Conservation (phyloP, 2,888 invertebrate species). For the Scaptomyza tumidula region DNA sequence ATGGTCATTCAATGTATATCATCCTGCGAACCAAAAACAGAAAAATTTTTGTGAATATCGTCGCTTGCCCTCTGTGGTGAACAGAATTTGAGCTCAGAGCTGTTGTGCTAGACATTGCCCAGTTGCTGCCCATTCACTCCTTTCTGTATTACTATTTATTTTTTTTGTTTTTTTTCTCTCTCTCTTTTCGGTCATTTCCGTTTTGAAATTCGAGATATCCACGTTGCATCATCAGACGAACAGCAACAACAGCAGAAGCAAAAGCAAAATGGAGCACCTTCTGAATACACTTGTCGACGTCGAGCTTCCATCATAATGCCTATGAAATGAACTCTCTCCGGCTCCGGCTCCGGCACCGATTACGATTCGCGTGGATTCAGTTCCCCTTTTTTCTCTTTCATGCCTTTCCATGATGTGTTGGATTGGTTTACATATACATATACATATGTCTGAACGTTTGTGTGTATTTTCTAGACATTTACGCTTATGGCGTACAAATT, state of each 20-base stretch:
- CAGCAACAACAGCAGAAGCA: background rate
- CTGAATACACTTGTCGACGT: constrained; percentile 40
- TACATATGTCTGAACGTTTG: background rate
- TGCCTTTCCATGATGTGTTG: background rate
- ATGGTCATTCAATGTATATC: constrained; percentile 49
- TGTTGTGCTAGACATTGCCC: constrained; percentile 6
- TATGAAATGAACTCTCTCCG: constrained; percentile 60
- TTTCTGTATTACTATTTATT: background rate
- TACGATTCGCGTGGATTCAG: constrained; percentile 32
- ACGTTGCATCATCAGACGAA: constrained; percentile 14
- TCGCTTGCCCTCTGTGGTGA: constrained; percentile 36
- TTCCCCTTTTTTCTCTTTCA: background rate
- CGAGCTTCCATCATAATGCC: constrained; percentile 64
- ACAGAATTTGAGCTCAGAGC: constrained; percentile 15
- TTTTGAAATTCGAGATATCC: constrained; percentile 56
- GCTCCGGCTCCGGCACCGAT: constrained; percentile 24
- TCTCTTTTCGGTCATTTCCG: constrained; percentile 43
- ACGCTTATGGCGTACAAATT: background rate
- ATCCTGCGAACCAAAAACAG: constrained; percentile 26
- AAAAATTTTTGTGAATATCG: constrained; percentile 48
- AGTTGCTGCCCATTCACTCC: constrained; percentile 1
- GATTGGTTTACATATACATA: background rate
- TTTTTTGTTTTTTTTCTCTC: background rate
- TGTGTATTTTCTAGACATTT: background rate
- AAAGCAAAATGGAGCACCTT: constrained; percentile 29